Conservation (phyloP, 1,140 invertebrate species). For the Saxidomus purpurata region DNA sequence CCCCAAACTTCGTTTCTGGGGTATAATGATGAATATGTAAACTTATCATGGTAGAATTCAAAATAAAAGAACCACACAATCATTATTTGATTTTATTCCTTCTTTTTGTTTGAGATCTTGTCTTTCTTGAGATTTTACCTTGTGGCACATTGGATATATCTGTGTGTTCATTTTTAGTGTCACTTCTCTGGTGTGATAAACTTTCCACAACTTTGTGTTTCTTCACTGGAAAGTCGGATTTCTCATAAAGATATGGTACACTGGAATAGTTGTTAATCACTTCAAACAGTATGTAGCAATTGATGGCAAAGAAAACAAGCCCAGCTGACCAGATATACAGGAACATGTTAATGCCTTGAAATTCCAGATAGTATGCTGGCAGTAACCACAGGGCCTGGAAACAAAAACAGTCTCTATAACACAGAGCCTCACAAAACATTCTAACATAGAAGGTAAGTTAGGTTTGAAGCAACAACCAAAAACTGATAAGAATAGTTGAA, state of each 20-base stretch:
- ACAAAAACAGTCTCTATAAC: constrained; percentile 15
- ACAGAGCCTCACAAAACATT: too few species aligned
- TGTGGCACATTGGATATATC: background rate
- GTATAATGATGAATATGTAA: too few species aligned
- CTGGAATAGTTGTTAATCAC: constrained; percentile 77
- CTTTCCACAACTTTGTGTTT: background rate
- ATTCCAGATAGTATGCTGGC: constrained; percentile 96
- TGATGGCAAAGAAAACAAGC: constrained; percentile 87
- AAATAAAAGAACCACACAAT: background rate
- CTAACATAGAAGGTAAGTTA: too few species aligned
- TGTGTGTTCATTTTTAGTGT: background rate
- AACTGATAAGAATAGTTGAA: too few species aligned
- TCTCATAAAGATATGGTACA: background rate
- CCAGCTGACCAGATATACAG: constrained; percentile 88
- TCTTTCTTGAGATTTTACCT: background rate
- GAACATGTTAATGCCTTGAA: constrained; percentile 93
- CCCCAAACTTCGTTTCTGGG: too few species aligned
- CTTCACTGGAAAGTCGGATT: background rate
- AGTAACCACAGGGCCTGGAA: constrained; percentile 93
- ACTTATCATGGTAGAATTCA: too few species aligned
- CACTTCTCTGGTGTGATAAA: too few species aligned
- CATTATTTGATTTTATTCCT: background rate
- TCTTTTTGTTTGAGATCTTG: constrained; percentile 21
- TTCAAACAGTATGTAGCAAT: constrained; percentile 81
- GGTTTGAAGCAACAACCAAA: too few species aligned